Base-by-base conservation (phyloP, 2,888 invertebrate genomes). In the Thymelicus lineola region DNA sequence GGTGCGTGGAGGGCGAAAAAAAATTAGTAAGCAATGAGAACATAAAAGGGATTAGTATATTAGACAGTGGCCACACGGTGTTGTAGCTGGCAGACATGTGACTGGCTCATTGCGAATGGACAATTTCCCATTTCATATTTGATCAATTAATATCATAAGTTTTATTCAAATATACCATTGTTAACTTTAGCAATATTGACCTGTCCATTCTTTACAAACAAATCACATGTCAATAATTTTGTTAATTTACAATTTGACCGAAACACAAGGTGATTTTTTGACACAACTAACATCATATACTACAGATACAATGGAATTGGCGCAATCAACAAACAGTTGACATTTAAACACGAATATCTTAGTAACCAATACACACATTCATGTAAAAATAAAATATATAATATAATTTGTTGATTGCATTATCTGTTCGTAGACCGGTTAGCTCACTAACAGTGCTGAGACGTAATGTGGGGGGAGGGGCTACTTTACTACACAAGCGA, bases 21-120 rank as follows among this genome's bases (percentile, higher is more conserved):
- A 82, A 88, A 89, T 92, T 92, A 92, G 91, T 93, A 92, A 92
- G 93, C 92, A 82, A 89, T 86, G 86, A 89, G 80, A 88, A 90
- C 86, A 86, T 87, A 88, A 88, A 86, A 83, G 77, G 85, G 83
- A 87, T 89, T 90, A 88, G 84, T 87, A 77, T 81, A 35, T 83
- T 75, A 84, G 81, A 74, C 69, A 72, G 74, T 69, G 58, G 65
- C 66, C 71, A 74, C 68, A 72, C 60, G 36, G 46, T 17, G 15
- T 10, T 15, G 58, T n/a, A 36, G 48, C 48, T 7, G 48, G 12
- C 10, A 64, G 6, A 38, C 57, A 28, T 38, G 62, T 61, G 10
- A 20, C 53, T 17, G 10, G 53, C 10, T 53, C 10, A 38, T 69
- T 63, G 58, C 46, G 36, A 57, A 45, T 55, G 55, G 46, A 68